Conservation (phyloP, 1,140 invertebrate species). For the Ephestia elutella region DNA sequence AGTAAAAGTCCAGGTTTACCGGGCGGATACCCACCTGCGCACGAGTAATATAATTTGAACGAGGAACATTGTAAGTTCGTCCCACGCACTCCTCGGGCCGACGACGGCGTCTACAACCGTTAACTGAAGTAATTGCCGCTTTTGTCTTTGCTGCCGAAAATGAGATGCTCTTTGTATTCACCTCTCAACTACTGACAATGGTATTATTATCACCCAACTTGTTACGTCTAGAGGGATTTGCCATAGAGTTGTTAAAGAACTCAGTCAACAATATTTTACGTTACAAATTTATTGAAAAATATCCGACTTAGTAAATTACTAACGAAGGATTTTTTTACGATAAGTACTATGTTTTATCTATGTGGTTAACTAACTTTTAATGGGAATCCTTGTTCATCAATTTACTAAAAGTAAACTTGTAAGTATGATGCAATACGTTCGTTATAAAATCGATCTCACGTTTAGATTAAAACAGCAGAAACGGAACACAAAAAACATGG, state of each 20-base stretch:
- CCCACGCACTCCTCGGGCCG: slow-evolving; percentile 10
- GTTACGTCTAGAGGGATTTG: neutral
- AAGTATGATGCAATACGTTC: slow-evolving; percentile 21
- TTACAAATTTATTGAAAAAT: no score
- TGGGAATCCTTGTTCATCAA: no score
- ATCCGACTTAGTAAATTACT: no score
- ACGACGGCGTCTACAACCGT: slow-evolving; percentile 31
- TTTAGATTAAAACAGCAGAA: slow-evolving; percentile 38
- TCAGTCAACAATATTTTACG: no score
- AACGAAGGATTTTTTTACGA: no score
- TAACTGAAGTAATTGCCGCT: slow-evolving; percentile 58
- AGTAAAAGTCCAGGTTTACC: no score
- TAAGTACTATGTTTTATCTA: no score
- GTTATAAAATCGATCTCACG: slow-evolving; percentile 36
- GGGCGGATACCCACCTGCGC: neutral
- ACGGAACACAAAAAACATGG: slow-evolving; percentile 48
- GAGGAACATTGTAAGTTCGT: slow-evolving; percentile 20
- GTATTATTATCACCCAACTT: slow-evolving; percentile 25
- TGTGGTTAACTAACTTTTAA: no score
- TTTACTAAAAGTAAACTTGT: neutral
- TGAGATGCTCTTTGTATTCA: slow-evolving; percentile 50
- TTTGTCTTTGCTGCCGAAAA: slow-evolving; percentile 62
- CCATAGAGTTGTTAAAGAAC: neutral
- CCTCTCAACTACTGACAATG: slow-evolving; percentile 34
- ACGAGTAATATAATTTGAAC: slow-evolving; percentile 10